Percentiles rank a stretch among this genome's conserved stretches.
These are phyloP conservation scores for Xiphorhynchus erythropygius DNA, from an alignment of 2,797 vertebrate species.

Conservation along the genomic window DNA sequence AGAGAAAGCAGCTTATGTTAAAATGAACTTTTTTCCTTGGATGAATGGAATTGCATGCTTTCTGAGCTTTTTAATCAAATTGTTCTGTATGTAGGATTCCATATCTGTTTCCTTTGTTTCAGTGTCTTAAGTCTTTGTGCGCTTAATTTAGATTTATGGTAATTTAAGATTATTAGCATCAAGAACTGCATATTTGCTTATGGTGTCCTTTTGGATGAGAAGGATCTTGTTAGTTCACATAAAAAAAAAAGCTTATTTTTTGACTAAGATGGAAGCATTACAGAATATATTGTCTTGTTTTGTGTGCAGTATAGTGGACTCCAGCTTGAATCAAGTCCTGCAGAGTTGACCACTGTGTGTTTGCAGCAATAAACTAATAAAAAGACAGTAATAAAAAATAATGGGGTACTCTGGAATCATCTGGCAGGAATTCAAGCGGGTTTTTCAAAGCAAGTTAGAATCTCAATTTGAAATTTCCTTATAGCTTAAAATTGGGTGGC, in stretches of 20 bases:
- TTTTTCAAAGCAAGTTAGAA: background rate
- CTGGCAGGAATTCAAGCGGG: background rate
- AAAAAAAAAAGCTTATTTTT: background rate
- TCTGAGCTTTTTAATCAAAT: background rate
- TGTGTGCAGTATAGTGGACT: background rate
- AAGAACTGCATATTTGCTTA: background rate
- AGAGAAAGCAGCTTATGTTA: background rate
- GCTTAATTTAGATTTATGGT: background rate
- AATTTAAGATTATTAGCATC: background rate
- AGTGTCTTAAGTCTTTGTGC: background rate
- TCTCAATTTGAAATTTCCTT: background rate
- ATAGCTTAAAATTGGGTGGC: background rate
- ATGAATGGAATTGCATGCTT: background rate
- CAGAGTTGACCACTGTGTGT: background rate
- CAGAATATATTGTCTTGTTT: background rate
- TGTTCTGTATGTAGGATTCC: background rate
- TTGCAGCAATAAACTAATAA: background rate
- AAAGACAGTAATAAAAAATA: background rate
- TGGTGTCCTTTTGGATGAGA: background rate
- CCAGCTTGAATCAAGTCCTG: background rate
- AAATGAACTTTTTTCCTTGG: background rate
- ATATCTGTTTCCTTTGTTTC: background rate
- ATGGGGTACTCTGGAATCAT: background rate
- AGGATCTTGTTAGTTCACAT: background rate
- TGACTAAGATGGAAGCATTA: background rate